Evolutionary conservation across 2,797 vertebrate genomes (phyloP), one percentile per base, ranked within the genome.

Genomic region (Gymnothorax reevesii): DNA sequence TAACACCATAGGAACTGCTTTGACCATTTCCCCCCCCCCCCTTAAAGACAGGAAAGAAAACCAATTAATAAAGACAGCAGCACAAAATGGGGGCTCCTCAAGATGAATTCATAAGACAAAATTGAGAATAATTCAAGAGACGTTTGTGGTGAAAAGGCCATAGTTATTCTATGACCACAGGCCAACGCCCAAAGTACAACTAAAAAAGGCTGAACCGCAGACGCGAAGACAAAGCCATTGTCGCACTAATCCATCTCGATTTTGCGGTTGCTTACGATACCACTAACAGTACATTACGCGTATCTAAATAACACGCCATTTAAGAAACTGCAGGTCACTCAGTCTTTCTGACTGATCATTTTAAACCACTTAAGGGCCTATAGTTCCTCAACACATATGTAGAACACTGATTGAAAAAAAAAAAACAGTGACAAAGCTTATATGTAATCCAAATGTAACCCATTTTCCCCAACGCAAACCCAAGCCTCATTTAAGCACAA

Each of bases 11-110:
- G 71, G 55, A 89, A 83, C 69, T 86, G 86, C 66, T 80, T 82
- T 85, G 85, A 57, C 83, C 64, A 82, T 86, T 90, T 89, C 88
- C 88, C 87, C 82, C 88, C 88, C 87, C 82, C 33, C 82, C 84
- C 87, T 89, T 55, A 89, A 88, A 69, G 25, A 69, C 77, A 49
- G 69, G 69, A 87, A 86, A 75, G 85, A 87, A 85, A 86, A 89
- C 89, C 88, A 90, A 90, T 90, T 91, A 87, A 91, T 86, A 87
- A 90, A 85, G 86, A 90, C 83, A 90, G 84, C 83, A 84, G 86
- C 88, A 86, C 57, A 33, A 79, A 83, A 91, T 86, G 73, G 90
- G 86, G 59, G 71, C 25, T 83, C 87, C 80, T 59, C 88, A 77
- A 73, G 87, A 82, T 86, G 69, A 9, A 87, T 89, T 86, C 55